Evolutionary conservation across 2,797 vertebrate species (phyloP).

Genomic region (Lepus oiostolus): DNA sequence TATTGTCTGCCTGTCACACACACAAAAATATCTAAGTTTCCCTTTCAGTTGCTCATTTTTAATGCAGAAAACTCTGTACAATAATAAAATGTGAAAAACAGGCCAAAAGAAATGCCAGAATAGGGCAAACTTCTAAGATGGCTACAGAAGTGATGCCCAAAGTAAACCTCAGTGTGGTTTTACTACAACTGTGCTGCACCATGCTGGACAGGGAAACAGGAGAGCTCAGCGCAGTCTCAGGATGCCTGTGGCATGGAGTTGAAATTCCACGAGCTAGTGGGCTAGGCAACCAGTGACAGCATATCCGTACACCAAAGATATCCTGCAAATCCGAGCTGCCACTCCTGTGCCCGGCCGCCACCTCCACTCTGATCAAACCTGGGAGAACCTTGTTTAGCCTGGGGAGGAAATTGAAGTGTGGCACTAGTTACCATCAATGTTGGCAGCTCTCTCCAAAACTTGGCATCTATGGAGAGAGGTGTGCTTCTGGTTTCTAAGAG

Average conservation of each 20-base stretch:
- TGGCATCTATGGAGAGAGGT: conserved; percentile 64
- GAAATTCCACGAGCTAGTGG: neutral
- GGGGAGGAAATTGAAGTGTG: conserved; percentile 25
- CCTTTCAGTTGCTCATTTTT: neutral
- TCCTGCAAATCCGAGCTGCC: neutral
- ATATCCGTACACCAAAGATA: neutral
- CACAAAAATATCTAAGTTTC: neutral
- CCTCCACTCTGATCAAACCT: neutral
- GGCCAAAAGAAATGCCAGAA: neutral
- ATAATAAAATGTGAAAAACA: neutral
- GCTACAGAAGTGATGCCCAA: neutral
- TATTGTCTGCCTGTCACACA: neutral
- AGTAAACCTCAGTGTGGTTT: neutral
- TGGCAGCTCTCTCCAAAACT: conserved; percentile 52
- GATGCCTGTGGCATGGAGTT: neutral
- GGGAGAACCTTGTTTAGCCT: conserved; percentile 17
- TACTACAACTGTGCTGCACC: neutral
- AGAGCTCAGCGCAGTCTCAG: neutral
- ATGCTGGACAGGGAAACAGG: neutral
- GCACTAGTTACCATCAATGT: conserved; percentile 15
- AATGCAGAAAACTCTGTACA: neutral
- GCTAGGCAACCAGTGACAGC: neutral
- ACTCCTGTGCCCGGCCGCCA: neutral
- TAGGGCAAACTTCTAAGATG: neutral
- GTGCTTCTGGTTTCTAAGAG: conserved; percentile 63